These are phyloP conservation scores for Clupea harengus DNA, from an alignment of 2,113 vertebrate genomes.

Conservation along the genomic window DNA sequence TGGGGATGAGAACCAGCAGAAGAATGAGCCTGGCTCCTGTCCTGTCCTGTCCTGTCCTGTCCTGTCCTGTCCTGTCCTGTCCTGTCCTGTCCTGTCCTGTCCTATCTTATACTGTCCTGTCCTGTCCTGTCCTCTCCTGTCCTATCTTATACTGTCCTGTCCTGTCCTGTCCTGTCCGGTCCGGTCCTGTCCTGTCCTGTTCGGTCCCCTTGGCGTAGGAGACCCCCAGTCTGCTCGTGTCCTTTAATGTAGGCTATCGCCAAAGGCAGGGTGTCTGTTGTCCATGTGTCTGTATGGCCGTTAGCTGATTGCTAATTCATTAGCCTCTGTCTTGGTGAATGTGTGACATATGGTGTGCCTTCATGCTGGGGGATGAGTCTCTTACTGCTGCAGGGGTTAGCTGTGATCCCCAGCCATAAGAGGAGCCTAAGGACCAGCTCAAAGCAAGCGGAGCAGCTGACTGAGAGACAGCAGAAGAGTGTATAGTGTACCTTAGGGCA, in stretches of 20 bases:
- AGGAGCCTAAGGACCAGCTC: not conserved
- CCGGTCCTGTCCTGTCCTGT: too few species aligned
- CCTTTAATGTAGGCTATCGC: not conserved
- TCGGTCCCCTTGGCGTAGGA: not conserved
- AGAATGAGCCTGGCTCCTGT: not conserved
- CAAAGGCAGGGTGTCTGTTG: slow-evolving; percentile 8
- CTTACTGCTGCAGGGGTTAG: slow-evolving; percentile 23
- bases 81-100: not conserved
- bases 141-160: too few species aligned
- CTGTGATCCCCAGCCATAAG: not conserved
- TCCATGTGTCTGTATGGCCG: slow-evolving; percentile 9
- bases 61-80: not conserved
- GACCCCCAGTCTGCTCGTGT: not conserved
- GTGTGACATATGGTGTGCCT: slow-evolving; percentile 12
- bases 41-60: not conserved
- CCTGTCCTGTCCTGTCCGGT: not conserved
- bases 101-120: not conserved
- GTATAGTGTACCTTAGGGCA: not conserved
- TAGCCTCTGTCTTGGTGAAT: not conserved
- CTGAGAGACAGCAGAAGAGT: not conserved
- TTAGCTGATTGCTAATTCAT: slow-evolving; percentile 8
- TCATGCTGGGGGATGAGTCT: slow-evolving; percentile 14
- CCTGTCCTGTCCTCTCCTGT: not conserved
- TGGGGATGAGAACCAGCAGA: not conserved
- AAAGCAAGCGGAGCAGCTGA: not conserved